Percentiles rank a stretch among this genome's conserved stretches.
phyloP scores from a whole-genome alignment of 2,888 invertebrate species.

The Agriotes lineatus region DNA sequence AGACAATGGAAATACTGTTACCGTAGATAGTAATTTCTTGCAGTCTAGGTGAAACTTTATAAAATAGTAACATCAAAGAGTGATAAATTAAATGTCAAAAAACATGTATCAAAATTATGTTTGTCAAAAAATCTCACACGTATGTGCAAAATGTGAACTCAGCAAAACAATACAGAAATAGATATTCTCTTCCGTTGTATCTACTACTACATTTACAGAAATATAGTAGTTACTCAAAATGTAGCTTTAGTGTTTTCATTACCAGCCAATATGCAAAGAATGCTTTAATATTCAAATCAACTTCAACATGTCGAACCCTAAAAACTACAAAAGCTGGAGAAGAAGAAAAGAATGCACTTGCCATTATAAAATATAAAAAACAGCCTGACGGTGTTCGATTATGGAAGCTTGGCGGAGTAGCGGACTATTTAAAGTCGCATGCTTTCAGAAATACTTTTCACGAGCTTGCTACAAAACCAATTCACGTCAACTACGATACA shows the following conservation, averaged over 20 bases:
- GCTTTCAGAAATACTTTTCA: not conserved
- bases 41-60: no score
- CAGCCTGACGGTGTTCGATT: no score
- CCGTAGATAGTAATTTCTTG: no score
- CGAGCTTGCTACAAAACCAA: conserved; percentile 13
- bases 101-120: conserved; percentile 26
- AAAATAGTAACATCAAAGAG: no score
- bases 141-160: not conserved
- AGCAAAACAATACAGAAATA: not conserved
- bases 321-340: conserved; percentile 1
- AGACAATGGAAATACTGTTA: no score
- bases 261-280: no score
- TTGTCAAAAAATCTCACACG: conserved; percentile 14
- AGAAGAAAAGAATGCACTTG: not conserved
- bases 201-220: not conserved
- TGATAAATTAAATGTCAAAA: not conserved
- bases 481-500: not conserved
- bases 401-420: no score
- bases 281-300: no score
- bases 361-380: no score
- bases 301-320: not conserved
- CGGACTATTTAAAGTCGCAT: conserved; percentile 4
- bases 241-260: no score
- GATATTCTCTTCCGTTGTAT: not conserved
- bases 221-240: not conserved